Evolutionary conservation across 1,140 invertebrate species (phyloP), one percentile per base, ranked within the genome.

Genomic region (Polyergus mexicanus): DNA sequence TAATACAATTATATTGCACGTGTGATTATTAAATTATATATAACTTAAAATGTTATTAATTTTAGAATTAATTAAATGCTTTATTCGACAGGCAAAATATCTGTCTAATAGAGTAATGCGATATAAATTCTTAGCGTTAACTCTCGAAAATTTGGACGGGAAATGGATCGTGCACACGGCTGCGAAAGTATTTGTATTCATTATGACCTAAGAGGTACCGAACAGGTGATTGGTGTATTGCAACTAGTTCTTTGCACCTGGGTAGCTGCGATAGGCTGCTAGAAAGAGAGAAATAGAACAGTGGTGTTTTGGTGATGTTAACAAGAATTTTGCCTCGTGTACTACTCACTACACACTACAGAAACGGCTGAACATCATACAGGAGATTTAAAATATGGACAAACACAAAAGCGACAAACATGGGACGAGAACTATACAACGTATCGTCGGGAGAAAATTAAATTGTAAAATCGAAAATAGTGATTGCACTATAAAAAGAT

Each of bases 251-350:
- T 94, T 95, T 95, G 94, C 94, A 95, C 94, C 94, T 95, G 94
- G 93, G 92, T 94, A 94, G 94, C 94, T 95, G 94, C 94, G 94
- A 95, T 95, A 95, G 94, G 94, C 94, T 95, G 94, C 94, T 95
- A 95, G 94, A 95, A 95, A 95, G 94, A 95, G 92, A 95, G 93
- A 95, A 95, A 95, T 94, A 95, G 94, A 95, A 95, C 92, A 95
- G 94, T 95, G 93, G 94, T 95, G 94, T 94, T 90, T 87, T 92
- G 93, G 94, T 95, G 94, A 94, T 93, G 92, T 94, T 93, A 94
- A 94, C 94, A 93, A 94, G 92, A 95, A 93, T 92, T 94, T 84
- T 94, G 93, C 93, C 93, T 93, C 90, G 93, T 94, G 91, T 92
- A 92, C 94, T 95, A 95, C 94, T 93, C 90, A 92, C 94, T 95